phyloP scores from a whole-genome alignment of 2,797 vertebrate genomes.

The Catharus ustulatus region DNA sequence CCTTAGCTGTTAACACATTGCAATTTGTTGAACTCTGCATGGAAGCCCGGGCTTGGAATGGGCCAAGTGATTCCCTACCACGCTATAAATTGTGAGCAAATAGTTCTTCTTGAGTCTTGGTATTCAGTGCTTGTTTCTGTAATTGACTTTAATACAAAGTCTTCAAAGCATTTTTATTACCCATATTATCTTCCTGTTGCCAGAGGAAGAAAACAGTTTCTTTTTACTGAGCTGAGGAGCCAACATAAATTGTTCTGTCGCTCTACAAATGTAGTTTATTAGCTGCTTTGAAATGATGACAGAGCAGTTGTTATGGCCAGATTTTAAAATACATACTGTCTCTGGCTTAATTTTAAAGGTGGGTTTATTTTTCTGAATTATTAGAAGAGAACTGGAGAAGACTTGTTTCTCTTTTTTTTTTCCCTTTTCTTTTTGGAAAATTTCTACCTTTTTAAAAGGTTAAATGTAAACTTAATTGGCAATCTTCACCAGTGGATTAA shows the following conservation, averaged over 20 bases:
- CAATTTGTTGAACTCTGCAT: neutral
- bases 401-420: rapidly evolving
- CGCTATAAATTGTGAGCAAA: neutral
- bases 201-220: constrained; percentile 16
- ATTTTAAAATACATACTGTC: neutral
- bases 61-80: constrained; percentile 24
- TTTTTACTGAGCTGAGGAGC: neutral
- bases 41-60: neutral
- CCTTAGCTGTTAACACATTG: constrained; percentile 5
- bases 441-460: neutral
- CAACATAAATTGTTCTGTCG: neutral
- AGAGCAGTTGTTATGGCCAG: neutral
- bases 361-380: neutral
- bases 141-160: constrained; percentile 26
- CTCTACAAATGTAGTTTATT: constrained; percentile 16
- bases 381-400: neutral
- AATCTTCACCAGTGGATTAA: neutral
- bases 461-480: neutral
- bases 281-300: neutral
- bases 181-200: neutral
- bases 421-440: neutral
- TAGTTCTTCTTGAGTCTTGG: neutral
- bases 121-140: constrained; percentile 27
- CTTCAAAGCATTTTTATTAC: constrained; percentile 54
- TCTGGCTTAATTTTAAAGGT: neutral